These are phyloP conservation scores for Stomatorhinus ivindoensis DNA, from an alignment of 2,113 vertebrate genomes.

Conservation along the genomic window DNA sequence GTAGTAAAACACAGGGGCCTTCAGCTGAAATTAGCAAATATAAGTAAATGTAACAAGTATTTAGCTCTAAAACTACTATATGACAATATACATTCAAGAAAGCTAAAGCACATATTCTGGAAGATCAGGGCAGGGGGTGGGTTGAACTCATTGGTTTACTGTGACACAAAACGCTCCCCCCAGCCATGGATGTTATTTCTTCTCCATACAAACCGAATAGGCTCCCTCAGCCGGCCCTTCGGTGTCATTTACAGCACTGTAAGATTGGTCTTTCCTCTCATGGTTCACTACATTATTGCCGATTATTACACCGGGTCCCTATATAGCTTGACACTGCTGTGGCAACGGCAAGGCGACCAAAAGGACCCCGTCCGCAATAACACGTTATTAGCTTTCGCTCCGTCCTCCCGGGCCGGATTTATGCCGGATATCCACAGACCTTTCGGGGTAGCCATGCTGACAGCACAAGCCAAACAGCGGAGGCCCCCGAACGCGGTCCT, in stretches of 20 bases:
- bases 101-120: not conserved
- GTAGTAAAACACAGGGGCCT: not conserved
- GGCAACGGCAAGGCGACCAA: conserved; percentile 61
- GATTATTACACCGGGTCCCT: conserved; percentile 60
- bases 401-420: conserved; percentile 63
- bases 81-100: not conserved
- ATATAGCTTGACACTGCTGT: conserved; percentile 59
- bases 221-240: conserved; percentile 36
- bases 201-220: conserved; percentile 2
- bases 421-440: conserved; percentile 66
- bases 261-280: conserved; percentile 56
- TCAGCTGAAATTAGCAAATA: not conserved
- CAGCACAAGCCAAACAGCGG: conserved; percentile 7
- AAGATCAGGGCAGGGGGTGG: not conserved
- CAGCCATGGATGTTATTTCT: conserved; percentile 12
- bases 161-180: conserved; percentile 9
- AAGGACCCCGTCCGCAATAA: conserved; percentile 63
- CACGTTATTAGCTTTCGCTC: conserved; percentile 70
- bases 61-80: not conserved
- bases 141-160: conserved; percentile 5
- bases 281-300: conserved; percentile 63
- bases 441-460: conserved; percentile 48
- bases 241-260: conserved; percentile 51
- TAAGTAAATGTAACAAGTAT: not conserved
- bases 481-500: not conserved